Percentiles rank a stretch among this genome's conserved stretches.
Conservation (phyloP, 1,140 invertebrate genomes). For the Zeugodacus cucurbitae region DNA sequence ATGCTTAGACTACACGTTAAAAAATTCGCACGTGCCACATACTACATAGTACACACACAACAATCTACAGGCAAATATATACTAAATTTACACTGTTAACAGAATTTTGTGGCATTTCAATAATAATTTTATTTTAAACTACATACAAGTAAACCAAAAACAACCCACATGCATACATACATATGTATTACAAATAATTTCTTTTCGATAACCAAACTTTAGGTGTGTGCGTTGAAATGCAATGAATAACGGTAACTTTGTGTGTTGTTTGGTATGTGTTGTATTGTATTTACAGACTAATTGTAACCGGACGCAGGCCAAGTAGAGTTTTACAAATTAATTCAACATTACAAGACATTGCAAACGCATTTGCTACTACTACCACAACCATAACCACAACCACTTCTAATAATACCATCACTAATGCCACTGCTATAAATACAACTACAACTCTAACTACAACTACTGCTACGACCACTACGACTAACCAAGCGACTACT, state of each 20-base stretch:
- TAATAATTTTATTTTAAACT: neutral
- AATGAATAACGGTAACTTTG: neutral
- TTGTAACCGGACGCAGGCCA: conserved; percentile 63
- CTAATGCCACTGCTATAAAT: neutral
- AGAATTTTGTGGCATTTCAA: neutral
- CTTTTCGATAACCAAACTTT: neutral
- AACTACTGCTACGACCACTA: neutral
- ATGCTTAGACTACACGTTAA: neutral
- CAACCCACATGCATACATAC: neutral
- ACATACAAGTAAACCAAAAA: neutral
- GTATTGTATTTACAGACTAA: conserved; percentile 55
- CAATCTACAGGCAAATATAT: neutral
- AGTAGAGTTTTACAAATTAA: conserved; percentile 63
- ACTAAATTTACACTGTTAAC: neutral
- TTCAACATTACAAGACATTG: conserved; percentile 48
- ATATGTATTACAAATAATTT: too few species aligned
- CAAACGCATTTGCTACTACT: neutral
- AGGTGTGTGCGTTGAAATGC: neutral
- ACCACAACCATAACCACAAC: conserved; percentile 39
- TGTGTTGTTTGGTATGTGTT: conserved; percentile 16
- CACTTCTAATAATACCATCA: conserved; percentile 44
- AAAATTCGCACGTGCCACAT: neutral
- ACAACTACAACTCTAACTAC: neutral
- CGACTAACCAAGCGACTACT: neutral
- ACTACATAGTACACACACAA: too few species aligned